Base-by-base conservation (phyloP, 2,888 invertebrate species). In the Drosophila trichaetosa region DNA sequence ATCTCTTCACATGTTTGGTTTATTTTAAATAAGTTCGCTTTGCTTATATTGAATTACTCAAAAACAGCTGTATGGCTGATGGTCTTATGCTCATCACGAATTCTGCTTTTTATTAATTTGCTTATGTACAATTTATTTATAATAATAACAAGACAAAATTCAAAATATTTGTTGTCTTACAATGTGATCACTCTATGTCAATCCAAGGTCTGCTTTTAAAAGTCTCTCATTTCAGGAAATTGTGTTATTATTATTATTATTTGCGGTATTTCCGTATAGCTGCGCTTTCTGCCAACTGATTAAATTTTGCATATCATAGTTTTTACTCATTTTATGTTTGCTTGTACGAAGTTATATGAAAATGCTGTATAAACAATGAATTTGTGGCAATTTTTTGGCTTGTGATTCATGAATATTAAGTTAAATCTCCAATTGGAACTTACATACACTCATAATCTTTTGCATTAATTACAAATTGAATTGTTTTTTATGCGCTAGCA, bases 301-400 rank as follows among this genome's bases (percentile, higher is more conserved):
- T 27, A 34, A 18, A 18, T 10, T 2, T 31, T 10, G 2, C 31
- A 7, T 3, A 3, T 36, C 3, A 18, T 36, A 3, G 18, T 46
- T 46, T 11, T 24, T 46, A 40, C 57, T 61, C 31, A 46, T 58
- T 62, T n/a, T 63, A 10, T 60, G 18, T 57, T 62, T 73, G 54
- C 61, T 63, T 71, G 52, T 33, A 60, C n/a, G 46, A 56, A 69
- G 73, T 66, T 51, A 29, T 29, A 31, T 51, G 21, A 7, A 38
- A 58, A 24, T 16, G 24, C 24, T n/a, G n/a, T n/a, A n/a, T n/a
- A n/a, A n/a, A n/a, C n/a, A n/a, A n/a, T n/a, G n/a, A n/a, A n/a
- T n/a, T n/a, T n/a, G n/a, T n/a, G 31, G 8, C 31, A 8, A 31
- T 31, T 29, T 7, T 1, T 7, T 29, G 29, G 29, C 29, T 29